Conservation (phyloP, 2,797 vertebrate genomes). For the Schizopygopsis malacanthus region DNA sequence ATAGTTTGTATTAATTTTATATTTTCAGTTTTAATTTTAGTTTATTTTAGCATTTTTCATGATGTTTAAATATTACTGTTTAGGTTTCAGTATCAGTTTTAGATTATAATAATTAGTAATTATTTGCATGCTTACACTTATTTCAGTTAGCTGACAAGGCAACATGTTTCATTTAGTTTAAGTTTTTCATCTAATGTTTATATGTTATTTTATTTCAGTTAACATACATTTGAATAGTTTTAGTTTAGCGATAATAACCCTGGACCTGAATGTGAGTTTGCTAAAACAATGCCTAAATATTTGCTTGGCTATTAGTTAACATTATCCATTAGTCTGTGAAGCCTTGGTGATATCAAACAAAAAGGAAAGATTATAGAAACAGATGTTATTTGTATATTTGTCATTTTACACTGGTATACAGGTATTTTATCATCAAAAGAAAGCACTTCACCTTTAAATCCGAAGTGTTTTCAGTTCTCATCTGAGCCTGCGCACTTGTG, state of each 20-base stretch:
- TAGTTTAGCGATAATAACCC: neutral
- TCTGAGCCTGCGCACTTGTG: slow-evolving; percentile 8
- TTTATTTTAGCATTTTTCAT: neutral
- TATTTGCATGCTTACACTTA: neutral
- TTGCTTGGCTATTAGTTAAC: neutral
- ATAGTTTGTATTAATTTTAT: neutral
- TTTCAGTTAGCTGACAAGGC: neutral
- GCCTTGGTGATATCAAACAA: neutral
- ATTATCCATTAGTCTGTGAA: neutral
- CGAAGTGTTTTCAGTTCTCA: neutral
- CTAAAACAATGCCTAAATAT: too few relatives aligned
- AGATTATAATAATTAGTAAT: too few relatives aligned
- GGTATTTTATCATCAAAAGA: neutral
- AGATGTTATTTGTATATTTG: neutral
- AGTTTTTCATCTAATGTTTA: neutral
- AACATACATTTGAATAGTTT: neutral
- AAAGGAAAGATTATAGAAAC: neutral
- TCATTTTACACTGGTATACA: neutral
- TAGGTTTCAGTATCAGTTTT: neutral
- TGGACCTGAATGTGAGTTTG: neutral
- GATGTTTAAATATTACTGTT: neutral
- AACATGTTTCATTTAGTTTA: neutral
- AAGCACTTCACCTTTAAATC: neutral
- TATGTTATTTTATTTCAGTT: neutral
- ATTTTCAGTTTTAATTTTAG: neutral